Base-by-base conservation (phyloP, 2,113 vertebrate genomes). In the Formicarius rufipectus region DNA sequence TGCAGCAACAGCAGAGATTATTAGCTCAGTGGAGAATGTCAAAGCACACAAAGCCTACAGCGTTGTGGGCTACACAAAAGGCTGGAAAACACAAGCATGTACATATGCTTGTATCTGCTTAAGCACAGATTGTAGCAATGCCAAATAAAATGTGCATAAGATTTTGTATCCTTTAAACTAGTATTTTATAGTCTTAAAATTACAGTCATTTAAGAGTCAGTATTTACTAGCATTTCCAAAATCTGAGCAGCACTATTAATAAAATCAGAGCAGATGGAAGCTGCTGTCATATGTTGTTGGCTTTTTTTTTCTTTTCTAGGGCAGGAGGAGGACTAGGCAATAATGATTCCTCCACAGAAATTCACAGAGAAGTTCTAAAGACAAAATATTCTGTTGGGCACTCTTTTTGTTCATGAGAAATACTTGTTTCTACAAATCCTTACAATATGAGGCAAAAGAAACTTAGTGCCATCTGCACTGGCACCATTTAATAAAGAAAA, bases 241-340 rank as follows among this genome's bases (percentile, higher is more conserved):
- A 33, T 79, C 50, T 59, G 58, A 94, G 60, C 39, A 80, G 44
- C 22, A 35, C 63, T 79, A 87, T 74, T 87, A 85, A 92, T 75
- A 91, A 95, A 87, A 87, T 83, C 63, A 80, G 28, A 96, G 53
- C 84, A 95, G 84, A 91, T 76, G 78, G 84, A 87, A 94, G 45
- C 53, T 89, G 66, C 45, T 81, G 44, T 84, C 55, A 33, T 49
- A 67, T 35, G 21, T 30, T 76, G 27, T 22, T 55, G 21, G 18
- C 3, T 0, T 5, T 28, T 31, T 74, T 37, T 67, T 31, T 74
- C n/a, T 37, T 67, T 83, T 28, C 40, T 6, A 5, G 10, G 7
- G 18, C 4, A 10, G 8, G 8, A 56, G 7, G 1, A 11, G 10
- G 30, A 62, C 49, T 25, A 79, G 2, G 9, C 53, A 88, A 7